Percentiles rank a stretch among this genome's conserved stretches.
Evolutionary conservation across 2,113 vertebrate genomes (phyloP).

Genomic region (Pseudonaja textilis): DNA sequence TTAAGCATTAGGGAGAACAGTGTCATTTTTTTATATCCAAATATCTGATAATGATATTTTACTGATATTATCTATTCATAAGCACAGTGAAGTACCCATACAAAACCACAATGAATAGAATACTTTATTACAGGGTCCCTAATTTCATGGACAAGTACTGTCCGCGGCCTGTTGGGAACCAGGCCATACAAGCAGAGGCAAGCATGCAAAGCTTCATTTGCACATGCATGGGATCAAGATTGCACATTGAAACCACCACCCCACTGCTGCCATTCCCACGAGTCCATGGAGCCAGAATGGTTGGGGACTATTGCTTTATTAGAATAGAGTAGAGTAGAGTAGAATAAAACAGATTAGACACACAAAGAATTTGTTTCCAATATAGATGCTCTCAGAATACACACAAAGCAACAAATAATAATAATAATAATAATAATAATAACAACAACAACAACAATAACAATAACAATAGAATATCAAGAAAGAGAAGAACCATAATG

Average conservation of each 20-base stretch:
- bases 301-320: not conserved
- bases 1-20: not conserved
- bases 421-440: too few species aligned
- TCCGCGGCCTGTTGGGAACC: too few species aligned
- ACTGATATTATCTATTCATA: not conserved
- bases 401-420: too few species aligned
- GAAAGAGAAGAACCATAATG: too few species aligned
- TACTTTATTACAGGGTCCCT: not conserved
- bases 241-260: not conserved
- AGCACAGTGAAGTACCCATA: not conserved
- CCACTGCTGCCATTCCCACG: not conserved
- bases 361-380: too few species aligned
- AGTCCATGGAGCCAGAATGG: not conserved
- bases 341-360: too few species aligned
- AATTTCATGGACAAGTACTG: not conserved
- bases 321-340: not conserved
- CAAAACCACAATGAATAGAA: not conserved
- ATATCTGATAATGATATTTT: not conserved
- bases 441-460: too few species aligned
- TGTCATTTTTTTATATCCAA: not conserved
- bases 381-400: too few species aligned
- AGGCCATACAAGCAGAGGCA: not conserved
- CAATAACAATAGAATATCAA: too few species aligned
- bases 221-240: not conserved
- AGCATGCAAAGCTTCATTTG: not conserved